Base-by-base conservation (phyloP, 2,888 invertebrate species). In the Phaonia tiefii region DNA sequence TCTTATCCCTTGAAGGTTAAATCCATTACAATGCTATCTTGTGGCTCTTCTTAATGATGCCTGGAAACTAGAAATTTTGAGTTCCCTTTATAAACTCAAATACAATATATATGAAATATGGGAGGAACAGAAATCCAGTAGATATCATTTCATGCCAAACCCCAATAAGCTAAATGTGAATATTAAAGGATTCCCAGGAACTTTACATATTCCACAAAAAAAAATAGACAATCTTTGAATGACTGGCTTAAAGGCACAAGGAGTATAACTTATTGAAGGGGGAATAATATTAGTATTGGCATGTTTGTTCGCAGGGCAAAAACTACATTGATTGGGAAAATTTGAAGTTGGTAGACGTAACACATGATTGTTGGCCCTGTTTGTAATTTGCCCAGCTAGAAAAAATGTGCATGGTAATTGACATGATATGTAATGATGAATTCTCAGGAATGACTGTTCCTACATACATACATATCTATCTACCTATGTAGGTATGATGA, bases 391-490 rank as follows among this genome's bases (percentile, higher is more conserved):
- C 63, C 37, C 37, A n/a, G n/a, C n/a, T 54, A 17, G 31, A 8
- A 70, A 46, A 75, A 72, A 75, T 69, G 25, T 78, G 75, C 78
- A 72, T 42, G 72, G 75, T 75, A 81, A 78, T 81, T 75, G 78
- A 73, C 69, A 78, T 63, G 78, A 72, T 72, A 81, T 67, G 20
- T 51, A 75, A 66, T 17, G 51, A 8, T 3, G 31, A 31, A 8
- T 31, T 3, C 31, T 31, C 31, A 31, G 31, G n/a, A 31, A 31
- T 31, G 31, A 31, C 8, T 3, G 31, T 31, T n/a, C n/a, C n/a
- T n/a, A n/a, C n/a, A n/a, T n/a, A n/a, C n/a, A n/a, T n/a, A n/a
- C n/a, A n/a, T n/a, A n/a, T n/a, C n/a, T n/a, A n/a, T n/a, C n/a
- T n/a, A n/a, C n/a, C n/a, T n/a, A n/a, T n/a, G n/a, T n/a, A n/a